Evolutionary conservation across 2,888 invertebrate species (phyloP).

Genomic region (Xanthorhoe designata): DNA sequence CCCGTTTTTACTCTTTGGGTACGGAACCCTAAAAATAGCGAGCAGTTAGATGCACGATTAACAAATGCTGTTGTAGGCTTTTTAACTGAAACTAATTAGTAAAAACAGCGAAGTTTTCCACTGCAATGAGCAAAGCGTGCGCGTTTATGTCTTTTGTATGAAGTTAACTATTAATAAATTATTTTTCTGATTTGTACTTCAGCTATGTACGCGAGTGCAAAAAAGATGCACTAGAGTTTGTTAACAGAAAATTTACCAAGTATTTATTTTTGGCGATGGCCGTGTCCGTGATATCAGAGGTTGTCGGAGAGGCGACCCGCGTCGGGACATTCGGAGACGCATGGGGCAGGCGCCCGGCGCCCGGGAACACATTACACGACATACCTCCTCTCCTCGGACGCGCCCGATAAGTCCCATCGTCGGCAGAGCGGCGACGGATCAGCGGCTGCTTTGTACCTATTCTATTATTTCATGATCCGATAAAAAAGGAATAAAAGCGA

Average conservation of each 20-base stretch:
- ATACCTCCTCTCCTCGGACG: not conserved
- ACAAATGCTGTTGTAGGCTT: too few species aligned
- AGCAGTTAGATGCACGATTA: too few species aligned
- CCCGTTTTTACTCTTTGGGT: too few species aligned
- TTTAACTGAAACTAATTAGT: not conserved
- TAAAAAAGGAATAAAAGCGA: slow-evolving; percentile 78
- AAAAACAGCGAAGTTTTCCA: not conserved
- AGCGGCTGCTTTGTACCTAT: slow-evolving; percentile 75
- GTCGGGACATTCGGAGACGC: not conserved
- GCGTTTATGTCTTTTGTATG: slow-evolving; percentile 26
- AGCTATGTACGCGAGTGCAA: not conserved
- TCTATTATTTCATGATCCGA: slow-evolving; percentile 80
- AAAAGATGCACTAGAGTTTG: not conserved
- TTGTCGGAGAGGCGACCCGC: not conserved
- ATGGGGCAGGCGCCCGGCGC: not conserved
- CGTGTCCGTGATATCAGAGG: slow-evolving; percentile 1
- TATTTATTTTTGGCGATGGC: not conserved
- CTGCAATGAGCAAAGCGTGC: slow-evolving; percentile 2
- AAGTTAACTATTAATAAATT: not conserved
- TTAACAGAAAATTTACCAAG: too few species aligned
- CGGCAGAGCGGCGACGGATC: slow-evolving; percentile 27
- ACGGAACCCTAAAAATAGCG: too few species aligned
- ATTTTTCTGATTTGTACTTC: not conserved
- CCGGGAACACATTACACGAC: slow-evolving; percentile 6
- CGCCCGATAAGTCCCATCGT: slow-evolving; percentile 15